Percentiles rank a stretch among this genome's conserved stretches.
Conservation (phyloP, 2,797 vertebrate species). For the Pseudochaenichthys georgianus region DNA sequence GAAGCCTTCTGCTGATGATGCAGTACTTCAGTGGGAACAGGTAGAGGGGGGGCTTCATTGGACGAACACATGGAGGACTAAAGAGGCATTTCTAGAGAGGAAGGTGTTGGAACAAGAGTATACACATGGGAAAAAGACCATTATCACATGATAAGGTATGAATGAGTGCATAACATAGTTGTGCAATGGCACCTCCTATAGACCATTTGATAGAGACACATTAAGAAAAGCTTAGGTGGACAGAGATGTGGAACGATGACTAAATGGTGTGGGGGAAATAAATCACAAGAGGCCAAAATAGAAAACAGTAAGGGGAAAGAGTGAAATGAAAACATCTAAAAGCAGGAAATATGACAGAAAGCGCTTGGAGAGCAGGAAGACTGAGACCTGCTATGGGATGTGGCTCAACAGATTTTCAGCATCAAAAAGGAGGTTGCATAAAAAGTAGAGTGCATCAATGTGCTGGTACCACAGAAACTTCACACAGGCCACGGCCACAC, state of each 20-base stretch:
- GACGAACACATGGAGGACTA: background rate
- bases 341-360: background rate
- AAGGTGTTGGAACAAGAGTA: background rate
- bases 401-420: background rate
- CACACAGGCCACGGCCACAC: background rate
- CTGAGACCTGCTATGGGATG: background rate
- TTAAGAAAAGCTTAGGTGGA: background rate
- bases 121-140: background rate
- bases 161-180: background rate
- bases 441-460: background rate
- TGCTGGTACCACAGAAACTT: background rate
- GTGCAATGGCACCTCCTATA: background rate
- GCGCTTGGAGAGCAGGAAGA: background rate
- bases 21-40: conserved; percentile 25
- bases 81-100: background rate
- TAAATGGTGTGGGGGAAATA: background rate
- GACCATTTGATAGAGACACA: background rate
- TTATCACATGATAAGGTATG: background rate
- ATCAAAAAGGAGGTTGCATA: background rate
- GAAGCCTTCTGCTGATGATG: conserved; percentile 29
- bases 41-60: background rate
- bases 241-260: background rate
- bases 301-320: background rate
- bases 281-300: background rate
- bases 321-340: background rate